A percentile compares a stretch with the other conserved stretches of the same genome.
Evolutionary conservation across 2,113 vertebrate genomes (phyloP).

Genomic region (Heterocephalus glaber): DNA sequence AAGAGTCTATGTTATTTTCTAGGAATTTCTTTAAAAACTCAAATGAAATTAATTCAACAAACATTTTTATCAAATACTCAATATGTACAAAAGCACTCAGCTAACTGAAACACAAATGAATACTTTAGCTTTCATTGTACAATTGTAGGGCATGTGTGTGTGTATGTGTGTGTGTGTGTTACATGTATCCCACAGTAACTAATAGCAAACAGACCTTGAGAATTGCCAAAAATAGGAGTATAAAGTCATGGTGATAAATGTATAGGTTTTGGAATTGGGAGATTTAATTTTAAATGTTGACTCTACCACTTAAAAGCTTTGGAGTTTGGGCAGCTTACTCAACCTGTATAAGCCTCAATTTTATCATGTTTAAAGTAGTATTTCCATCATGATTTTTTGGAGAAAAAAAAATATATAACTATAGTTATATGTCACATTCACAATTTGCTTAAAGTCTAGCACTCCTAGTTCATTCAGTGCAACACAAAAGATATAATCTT

Average conservation of each 20-base stretch:
- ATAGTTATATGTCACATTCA: background rate
- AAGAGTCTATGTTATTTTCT: slow-evolving; percentile 83
- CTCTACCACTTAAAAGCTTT: background rate
- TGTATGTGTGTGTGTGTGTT: background rate
- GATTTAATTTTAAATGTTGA: slow-evolving; percentile 52
- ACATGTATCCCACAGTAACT: background rate
- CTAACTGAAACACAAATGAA: slow-evolving; percentile 7
- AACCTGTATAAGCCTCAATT: slow-evolving; percentile 31
- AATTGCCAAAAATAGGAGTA: background rate
- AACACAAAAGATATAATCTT: slow-evolving; percentile 17
- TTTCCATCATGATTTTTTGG: background rate
- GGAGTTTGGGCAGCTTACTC: background rate
- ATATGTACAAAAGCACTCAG: slow-evolving; percentile 42
- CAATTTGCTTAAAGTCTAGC: background rate
- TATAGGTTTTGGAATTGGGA: background rate
- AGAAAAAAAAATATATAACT: background rate
- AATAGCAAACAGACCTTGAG: background rate
- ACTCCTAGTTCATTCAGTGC: background rate
- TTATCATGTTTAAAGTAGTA: slow-evolving; percentile 41
- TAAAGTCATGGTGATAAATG: background rate
- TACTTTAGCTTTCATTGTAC: slow-evolving; percentile 27
- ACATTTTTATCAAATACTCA: background rate
- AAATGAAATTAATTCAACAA: slow-evolving; percentile 14
- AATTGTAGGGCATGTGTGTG: background rate
- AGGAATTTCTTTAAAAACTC: slow-evolving; percentile 37